Base-by-base conservation (phyloP, 1,140 invertebrate species). In the Arctopsyche grandis region DNA sequence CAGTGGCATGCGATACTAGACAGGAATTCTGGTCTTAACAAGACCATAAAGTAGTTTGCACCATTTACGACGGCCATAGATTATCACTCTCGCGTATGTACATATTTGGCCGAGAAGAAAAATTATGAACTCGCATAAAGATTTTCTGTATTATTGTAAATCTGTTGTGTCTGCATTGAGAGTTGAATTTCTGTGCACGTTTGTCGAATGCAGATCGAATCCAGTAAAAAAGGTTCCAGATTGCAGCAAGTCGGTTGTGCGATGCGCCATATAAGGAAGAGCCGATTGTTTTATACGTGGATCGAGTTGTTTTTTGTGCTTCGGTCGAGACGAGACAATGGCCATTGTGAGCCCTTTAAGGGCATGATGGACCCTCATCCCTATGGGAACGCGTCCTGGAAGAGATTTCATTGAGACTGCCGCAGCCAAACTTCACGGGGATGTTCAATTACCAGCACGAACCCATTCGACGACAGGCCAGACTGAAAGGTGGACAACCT, bases 331-430 rank as follows among this genome's bases (percentile, higher is more conserved):
- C 70, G 71, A 74, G 46, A 74, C 71, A 74, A 74, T 74, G 71
- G 46, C 44, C 71, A 74, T 74, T 74, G 71, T 74, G 71, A 16
- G 46, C 71, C 71, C 71, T 74, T 74, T 74, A 74, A 56, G 71
- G 71, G 14, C 71, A 74, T 70, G 69, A 29, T 26, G 26, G 69
- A 21, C 26, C 26, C 26, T 14, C 69, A n/a, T 29, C 48, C 71
- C 69, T 56, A 14, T 56, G 48, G 71, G 71, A 74, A 48, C 71
- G 46, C 19, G 48, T 14, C 38, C 69, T 14, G 26, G 69, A 29
- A 5, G 48, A 44, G 69, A 5, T 74, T 74, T 74, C 71, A 74
- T 74, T 74, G 24, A 74, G 21, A 4, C 4, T 3, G 24, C n/a
- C 22, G 19, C 14, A 1, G n/a, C 19, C 38, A 29, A 12, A 43